Conservation (phyloP, 2,888 invertebrate species). For the Brachypterus glaber region DNA sequence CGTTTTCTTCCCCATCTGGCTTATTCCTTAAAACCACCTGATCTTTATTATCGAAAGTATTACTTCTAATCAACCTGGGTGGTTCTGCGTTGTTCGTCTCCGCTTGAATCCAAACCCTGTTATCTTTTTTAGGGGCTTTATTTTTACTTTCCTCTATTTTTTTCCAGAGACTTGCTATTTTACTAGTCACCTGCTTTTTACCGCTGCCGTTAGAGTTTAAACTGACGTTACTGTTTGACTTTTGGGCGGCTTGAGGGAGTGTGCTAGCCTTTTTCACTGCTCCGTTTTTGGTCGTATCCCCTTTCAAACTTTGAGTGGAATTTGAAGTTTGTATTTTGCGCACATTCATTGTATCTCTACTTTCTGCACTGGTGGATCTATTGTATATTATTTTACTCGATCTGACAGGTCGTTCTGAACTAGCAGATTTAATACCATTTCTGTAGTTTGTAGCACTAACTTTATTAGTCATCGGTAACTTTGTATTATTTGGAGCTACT, state of each 20-base stretch:
- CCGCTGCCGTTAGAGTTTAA: conserved; percentile 40
- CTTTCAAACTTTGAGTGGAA: conserved; percentile 48
- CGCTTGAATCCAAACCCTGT: conserved; percentile 33
- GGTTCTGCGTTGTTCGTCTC: conserved; percentile 34
- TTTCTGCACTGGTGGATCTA: conserved; percentile 39
- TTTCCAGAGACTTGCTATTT: conserved; percentile 73
- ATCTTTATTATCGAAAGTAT: conserved; percentile 52
- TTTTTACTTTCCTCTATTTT: conserved; percentile 62
- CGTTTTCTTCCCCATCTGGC: conserved; percentile 23
- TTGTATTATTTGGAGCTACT: background rate
- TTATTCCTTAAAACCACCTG: conserved; percentile 26
- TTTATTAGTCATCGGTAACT: conserved; percentile 30
- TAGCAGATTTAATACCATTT: conserved; percentile 29
- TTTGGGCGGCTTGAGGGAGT: conserved; percentile 30
- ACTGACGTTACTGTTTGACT: conserved; percentile 47
- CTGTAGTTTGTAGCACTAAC: conserved; percentile 31
- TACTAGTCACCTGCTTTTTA: conserved; percentile 61
- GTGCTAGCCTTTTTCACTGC: conserved; percentile 32
- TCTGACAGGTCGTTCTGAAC: conserved; percentile 28
- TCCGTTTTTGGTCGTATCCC: conserved; percentile 14
- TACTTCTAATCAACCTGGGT: conserved; percentile 49
- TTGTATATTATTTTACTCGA: conserved; percentile 27
- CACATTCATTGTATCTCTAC: conserved; percentile 27
- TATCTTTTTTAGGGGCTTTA: conserved; percentile 43
- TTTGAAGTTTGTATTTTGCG: conserved; percentile 43